A percentile compares a stretch with the other conserved stretches of the same genome.
Evolutionary conservation across 2,888 invertebrate species (phyloP).

Genomic region (Danaus chrysippus): DNA sequence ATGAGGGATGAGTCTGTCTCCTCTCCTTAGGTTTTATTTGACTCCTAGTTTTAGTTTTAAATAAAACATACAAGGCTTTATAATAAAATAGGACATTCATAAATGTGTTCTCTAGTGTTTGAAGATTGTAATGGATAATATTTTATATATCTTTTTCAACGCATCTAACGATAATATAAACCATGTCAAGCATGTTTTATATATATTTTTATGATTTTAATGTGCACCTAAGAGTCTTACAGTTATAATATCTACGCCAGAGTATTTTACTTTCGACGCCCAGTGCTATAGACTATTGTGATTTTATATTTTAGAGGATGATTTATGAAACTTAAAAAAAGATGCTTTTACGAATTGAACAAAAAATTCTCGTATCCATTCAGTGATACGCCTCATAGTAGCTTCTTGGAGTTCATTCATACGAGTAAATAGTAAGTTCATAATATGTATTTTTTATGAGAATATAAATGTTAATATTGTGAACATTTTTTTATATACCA

Average conservation of each 20-base stretch:
- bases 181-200: too few relatives aligned
- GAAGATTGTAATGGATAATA: too few relatives aligned
- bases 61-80: neutral
- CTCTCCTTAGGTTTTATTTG: conserved; percentile 1
- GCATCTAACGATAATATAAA: too few relatives aligned
- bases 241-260: too few relatives aligned
- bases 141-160: too few relatives aligned
- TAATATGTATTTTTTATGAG: conserved; percentile 10
- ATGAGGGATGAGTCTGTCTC: conserved; percentile 43
- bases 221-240: too few relatives aligned
- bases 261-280: too few relatives aligned
- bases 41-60: neutral
- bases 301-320: neutral
- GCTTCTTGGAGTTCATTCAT: conserved; percentile 29
- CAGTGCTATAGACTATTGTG: too few relatives aligned
- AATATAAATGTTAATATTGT: too few relatives aligned
- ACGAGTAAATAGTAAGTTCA: conserved; percentile 25
- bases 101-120: too few relatives aligned
- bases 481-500: neutral
- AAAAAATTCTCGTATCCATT: conserved; percentile 24
- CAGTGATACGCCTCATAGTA: conserved; percentile 24
- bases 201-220: too few relatives aligned
- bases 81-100: neutral
- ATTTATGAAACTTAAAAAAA: conserved; percentile 1
- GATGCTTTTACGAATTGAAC: conserved; percentile 5